phyloP scores from a whole-genome alignment of 2,888 invertebrate species.

The Parnassius apollo region DNA sequence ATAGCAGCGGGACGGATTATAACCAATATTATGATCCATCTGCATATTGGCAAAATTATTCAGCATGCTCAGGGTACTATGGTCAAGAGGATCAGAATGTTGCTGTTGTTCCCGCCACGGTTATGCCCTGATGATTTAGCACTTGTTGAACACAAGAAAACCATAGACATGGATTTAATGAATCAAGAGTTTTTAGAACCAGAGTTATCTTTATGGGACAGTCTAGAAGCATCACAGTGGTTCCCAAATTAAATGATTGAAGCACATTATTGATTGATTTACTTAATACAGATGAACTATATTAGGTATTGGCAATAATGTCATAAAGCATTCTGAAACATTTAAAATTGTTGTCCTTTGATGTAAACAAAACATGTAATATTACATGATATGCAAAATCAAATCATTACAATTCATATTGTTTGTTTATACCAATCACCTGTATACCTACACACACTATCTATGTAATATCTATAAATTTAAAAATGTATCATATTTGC shows the following conservation, averaged over 20 bases:
- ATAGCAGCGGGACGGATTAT: conserved; percentile 79
- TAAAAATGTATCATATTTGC: too few species aligned
- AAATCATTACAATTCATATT: too few species aligned
- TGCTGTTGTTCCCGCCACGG: conserved; percentile 39
- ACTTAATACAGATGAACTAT: too few species aligned
- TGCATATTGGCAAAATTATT: conserved; percentile 93
- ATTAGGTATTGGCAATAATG: too few species aligned
- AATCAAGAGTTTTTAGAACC: conserved; percentile 89
- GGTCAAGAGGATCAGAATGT: conserved; percentile 84
- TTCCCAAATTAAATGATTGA: conserved; percentile 88
- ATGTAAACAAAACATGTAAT: too few species aligned
- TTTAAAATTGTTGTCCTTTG: too few species aligned
- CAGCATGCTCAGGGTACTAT: conserved; percentile 89
- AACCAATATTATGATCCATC: conserved; percentile 91
- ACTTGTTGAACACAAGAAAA: conserved; percentile 88
- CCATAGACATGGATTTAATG: conserved; percentile 87
- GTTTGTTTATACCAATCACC: too few species aligned
- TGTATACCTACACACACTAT: too few species aligned
- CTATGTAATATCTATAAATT: too few species aligned
- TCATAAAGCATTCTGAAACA: too few species aligned
- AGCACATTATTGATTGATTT: too few species aligned
- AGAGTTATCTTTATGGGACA: conserved; percentile 90
- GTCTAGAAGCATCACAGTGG: conserved; percentile 91
- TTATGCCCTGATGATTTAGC: conserved; percentile 85
- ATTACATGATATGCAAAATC: too few species aligned